A percentile compares a stretch with the other conserved stretches of the same genome.
phyloP scores from a whole-genome alignment of 2,113 vertebrate species.

The Heterochromis multidens region DNA sequence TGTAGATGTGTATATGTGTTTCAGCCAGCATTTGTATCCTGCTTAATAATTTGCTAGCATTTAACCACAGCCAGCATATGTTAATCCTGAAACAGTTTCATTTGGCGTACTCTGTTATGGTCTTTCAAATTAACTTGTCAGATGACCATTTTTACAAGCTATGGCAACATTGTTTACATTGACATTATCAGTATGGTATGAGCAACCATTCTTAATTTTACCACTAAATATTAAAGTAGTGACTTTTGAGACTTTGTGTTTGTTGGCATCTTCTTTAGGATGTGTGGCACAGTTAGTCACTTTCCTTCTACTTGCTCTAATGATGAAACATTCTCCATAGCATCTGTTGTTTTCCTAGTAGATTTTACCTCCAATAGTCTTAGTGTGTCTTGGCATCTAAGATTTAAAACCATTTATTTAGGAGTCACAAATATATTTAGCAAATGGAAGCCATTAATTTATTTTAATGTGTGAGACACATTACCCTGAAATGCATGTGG shows the following conservation, averaged over 20 bases:
- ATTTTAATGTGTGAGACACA: background rate
- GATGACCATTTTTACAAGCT: too few species aligned
- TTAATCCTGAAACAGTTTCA: too few species aligned
- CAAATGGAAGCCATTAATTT: background rate
- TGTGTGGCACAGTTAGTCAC: background rate
- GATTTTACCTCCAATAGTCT: background rate
- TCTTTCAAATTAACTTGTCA: too few species aligned
- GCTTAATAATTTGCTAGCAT: too few species aligned
- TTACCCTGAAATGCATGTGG: background rate
- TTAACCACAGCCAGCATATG: too few species aligned
- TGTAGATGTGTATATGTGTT: too few species aligned
- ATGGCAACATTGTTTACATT: too few species aligned
- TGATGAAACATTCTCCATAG: background rate
- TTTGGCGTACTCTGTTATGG: too few species aligned
- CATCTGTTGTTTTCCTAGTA: background rate
- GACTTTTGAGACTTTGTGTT: background rate
- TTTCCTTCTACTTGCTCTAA: background rate
- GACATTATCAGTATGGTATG: too few species aligned
- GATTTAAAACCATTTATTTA: background rate
- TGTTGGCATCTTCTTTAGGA: background rate
- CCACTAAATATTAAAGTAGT: background rate
- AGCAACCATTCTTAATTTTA: background rate
- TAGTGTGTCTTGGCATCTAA: background rate
- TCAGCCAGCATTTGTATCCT: too few species aligned
- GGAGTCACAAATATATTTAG: background rate